Percentiles rank a stretch among this genome's conserved stretches.
Evolutionary conservation across 2,113 vertebrate genomes (phyloP).

Genomic region (Dunckerocampus dactyliophorus): DNA sequence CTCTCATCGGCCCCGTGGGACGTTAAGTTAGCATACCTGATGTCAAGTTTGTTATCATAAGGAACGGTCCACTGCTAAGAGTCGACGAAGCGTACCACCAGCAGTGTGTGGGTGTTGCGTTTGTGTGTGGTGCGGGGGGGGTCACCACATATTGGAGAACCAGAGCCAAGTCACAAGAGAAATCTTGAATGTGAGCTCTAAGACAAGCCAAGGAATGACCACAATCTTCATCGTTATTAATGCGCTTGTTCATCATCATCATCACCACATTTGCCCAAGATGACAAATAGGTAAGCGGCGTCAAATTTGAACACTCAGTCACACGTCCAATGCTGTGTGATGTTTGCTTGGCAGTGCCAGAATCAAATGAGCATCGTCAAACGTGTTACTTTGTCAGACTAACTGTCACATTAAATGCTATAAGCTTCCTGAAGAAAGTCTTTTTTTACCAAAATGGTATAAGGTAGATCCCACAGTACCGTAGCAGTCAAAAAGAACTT

Average conservation of each 20-base stretch:
- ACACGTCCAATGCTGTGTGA: too few relatives aligned
- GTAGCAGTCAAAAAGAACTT: too few relatives aligned
- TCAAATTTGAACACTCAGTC: too few relatives aligned
- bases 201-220: constrained; percentile 33
- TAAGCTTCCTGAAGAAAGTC: too few relatives aligned
- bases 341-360: too few relatives aligned
- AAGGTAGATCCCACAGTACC: too few relatives aligned
- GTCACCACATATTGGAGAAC: neutral
- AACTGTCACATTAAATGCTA: too few relatives aligned
- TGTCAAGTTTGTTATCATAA: constrained; percentile 41
- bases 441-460: too few relatives aligned
- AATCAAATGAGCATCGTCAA: too few relatives aligned
- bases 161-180: constrained; percentile 19
- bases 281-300: neutral
- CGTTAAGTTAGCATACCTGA: constrained; percentile 49
- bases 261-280: constrained; percentile 7
- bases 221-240: constrained; percentile 27
- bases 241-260: constrained; percentile 19
- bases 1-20: constrained; percentile 1
- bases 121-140: constrained; percentile 4
- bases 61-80: constrained; percentile 14
- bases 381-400: too few relatives aligned
- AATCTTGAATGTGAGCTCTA: constrained; percentile 59
- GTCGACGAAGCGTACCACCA: constrained; percentile 30
- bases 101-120: constrained; percentile 8